These are phyloP conservation scores for Zoanthus gigantus DNA, from an alignment of 92 coral and sea anemone species.

Conservation along the genomic window DNA sequence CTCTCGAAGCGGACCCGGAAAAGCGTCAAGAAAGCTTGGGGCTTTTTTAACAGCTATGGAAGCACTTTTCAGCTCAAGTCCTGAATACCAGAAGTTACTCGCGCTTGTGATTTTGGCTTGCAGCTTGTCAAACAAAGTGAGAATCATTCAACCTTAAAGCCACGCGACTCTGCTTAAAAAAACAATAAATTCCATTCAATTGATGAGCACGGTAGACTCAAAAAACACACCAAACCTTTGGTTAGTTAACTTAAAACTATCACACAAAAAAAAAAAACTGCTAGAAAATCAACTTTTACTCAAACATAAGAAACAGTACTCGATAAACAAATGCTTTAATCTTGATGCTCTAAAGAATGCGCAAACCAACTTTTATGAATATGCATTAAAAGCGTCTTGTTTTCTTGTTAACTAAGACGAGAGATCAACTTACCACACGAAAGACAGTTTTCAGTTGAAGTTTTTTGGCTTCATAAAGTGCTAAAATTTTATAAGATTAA, in stretches of 20 bases:
- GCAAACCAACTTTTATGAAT: conserved; percentile 15
- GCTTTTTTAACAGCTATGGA: background rate
- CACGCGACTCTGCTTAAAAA: conserved; percentile 45
- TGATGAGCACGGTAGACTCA: conserved; percentile 13
- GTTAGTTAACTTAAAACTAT: background rate
- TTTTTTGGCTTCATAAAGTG: background rate
- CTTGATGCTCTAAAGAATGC: background rate
- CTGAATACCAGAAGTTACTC: background rate
- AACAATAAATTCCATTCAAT: conserved; percentile 25
- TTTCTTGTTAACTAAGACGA: conserved; percentile 25
- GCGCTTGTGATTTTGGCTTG: background rate
- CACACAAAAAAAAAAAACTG: background rate
- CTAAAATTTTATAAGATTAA: background rate
- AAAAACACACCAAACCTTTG: conserved; percentile 12
- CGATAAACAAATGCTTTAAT: background rate
- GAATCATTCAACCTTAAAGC: conserved; percentile 42
- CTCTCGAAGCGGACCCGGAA: background rate
- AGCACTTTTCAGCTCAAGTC: background rate
- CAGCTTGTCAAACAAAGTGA: conserved; percentile 8
- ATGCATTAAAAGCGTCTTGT: conserved; percentile 41
- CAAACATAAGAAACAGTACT: background rate
- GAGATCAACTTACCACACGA: background rate
- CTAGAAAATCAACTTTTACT: background rate
- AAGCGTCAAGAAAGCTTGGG: background rate
- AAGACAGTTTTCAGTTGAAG: background rate